phyloP scores from a whole-genome alignment of 2,113 vertebrate genomes.

The Thermophis baileyi region DNA sequence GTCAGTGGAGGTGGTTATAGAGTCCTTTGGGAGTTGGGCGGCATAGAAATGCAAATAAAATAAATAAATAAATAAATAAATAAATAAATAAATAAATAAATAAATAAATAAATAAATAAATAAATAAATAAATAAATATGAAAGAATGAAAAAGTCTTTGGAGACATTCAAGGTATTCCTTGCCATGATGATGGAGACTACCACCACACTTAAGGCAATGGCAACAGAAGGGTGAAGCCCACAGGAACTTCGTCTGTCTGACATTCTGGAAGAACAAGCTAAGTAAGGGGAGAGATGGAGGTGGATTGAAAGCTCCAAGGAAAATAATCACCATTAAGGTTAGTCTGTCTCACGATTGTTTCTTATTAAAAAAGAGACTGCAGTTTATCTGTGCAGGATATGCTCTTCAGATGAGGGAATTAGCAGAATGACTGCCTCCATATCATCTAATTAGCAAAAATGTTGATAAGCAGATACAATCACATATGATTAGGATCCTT shows the following conservation, averaged over 20 bases:
- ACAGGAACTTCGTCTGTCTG: conserved; percentile 25
- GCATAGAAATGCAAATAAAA: no score
- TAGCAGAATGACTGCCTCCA: conserved; percentile 75
- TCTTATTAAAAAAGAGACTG: conserved; percentile 73
- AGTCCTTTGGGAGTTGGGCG: no score
- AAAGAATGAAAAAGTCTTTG: background rate
- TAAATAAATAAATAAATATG: no score
- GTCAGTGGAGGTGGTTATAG: background rate
- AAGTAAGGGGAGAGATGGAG: conserved; percentile 37
- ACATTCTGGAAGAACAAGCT: conserved; percentile 34
- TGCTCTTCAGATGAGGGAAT: conserved; percentile 77
- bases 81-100: no score
- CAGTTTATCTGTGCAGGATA: conserved; percentile 75
- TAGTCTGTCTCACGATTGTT: conserved; percentile 72
- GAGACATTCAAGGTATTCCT: background rate
- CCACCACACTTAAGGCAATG: rapidly evolving
- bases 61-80: no score
- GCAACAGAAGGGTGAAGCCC: conserved; percentile 13
- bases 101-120: no score
- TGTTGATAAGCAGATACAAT: conserved; percentile 84
- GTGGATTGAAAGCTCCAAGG: conserved; percentile 61
- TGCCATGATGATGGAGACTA: background rate
- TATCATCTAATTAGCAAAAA: conserved; percentile 83
- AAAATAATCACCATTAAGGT: conserved; percentile 74
- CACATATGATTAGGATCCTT: conserved; percentile 83